A percentile compares a stretch with the other conserved stretches of the same genome.
phyloP scores from a whole-genome alignment of 2,113 vertebrate species.

The Caranx ignobilis region DNA sequence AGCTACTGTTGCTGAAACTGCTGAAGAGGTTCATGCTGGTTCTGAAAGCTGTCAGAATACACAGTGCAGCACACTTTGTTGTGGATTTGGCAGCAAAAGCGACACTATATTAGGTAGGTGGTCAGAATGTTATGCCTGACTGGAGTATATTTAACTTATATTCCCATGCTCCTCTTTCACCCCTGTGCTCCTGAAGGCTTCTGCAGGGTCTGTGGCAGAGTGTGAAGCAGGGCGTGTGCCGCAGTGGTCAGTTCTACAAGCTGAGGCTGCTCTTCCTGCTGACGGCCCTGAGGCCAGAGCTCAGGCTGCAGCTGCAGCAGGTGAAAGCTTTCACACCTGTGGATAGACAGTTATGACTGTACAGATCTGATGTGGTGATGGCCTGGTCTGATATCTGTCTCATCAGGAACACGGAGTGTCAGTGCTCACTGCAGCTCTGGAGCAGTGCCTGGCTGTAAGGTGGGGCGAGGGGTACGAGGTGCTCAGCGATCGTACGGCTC shows the following conservation, averaged over 20 bases:
- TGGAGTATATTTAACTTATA: too few species aligned
- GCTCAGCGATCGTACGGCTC: constrained; percentile 21
- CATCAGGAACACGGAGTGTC: constrained; percentile 66
- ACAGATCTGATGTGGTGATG: too few species aligned
- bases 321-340: constrained; percentile 22
- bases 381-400: too few species aligned
- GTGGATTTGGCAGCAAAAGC: too few species aligned
- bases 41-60: too few species aligned
- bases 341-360: neutral
- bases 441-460: constrained; percentile 66
- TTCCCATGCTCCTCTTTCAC: too few species aligned
- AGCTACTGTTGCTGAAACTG: too few species aligned
- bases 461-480: constrained; percentile 63
- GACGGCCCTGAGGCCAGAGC: constrained; percentile 81
- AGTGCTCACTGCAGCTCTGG: constrained; percentile 70
- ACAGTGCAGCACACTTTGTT: too few species aligned
- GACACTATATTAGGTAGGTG: too few species aligned
- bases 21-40: too few species aligned
- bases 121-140: too few species aligned
- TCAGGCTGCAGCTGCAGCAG: constrained; percentile 74
- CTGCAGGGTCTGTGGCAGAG: constrained; percentile 72
- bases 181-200: constrained; percentile 57
- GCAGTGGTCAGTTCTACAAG: constrained; percentile 76
- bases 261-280: constrained; percentile 81
- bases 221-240: constrained; percentile 65